phyloP scores from a whole-genome alignment of 1,140 invertebrate species.

The Tachypleus tridentatus region DNA sequence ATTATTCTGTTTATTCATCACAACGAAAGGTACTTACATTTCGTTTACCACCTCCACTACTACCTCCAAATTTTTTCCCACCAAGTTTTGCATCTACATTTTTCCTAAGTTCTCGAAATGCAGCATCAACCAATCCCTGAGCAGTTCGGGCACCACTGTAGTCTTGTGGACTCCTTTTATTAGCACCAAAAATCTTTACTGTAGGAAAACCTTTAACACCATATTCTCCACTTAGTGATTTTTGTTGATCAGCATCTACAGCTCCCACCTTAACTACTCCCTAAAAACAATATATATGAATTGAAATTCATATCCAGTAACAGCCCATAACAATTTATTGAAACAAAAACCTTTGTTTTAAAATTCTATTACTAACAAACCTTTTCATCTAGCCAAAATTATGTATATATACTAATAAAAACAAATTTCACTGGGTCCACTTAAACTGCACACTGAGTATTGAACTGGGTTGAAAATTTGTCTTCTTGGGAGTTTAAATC shows the following conservation, averaged over 20 bases:
- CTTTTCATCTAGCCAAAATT: too few relatives aligned
- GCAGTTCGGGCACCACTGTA: slow-evolving; percentile 79
- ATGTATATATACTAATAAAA: too few relatives aligned
- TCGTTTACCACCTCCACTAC: slow-evolving; percentile 17
- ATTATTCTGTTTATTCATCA: too few relatives aligned
- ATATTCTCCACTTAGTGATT: slow-evolving; percentile 63
- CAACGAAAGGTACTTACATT: slow-evolving; percentile 1
- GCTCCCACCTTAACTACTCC: slow-evolving; percentile 88
- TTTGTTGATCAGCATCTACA: slow-evolving; percentile 81
- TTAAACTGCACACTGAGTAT: too few relatives aligned
- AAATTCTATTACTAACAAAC: too few relatives aligned
- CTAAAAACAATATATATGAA: slow-evolving; percentile 35
- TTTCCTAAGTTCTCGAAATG: slow-evolving; percentile 51
- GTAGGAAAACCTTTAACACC: slow-evolving; percentile 87
- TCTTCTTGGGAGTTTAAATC: too few relatives aligned
- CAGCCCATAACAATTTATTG: too few relatives aligned
- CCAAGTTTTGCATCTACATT: slow-evolving; percentile 53
- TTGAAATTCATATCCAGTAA: too few relatives aligned
- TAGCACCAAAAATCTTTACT: slow-evolving; percentile 82
- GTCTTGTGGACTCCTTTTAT: slow-evolving; percentile 76
- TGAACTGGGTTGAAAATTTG: too few relatives aligned
- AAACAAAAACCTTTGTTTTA: too few relatives aligned
- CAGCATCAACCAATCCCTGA: slow-evolving; percentile 69
- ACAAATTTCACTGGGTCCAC: too few relatives aligned
- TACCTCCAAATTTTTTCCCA: slow-evolving; percentile 35